These are phyloP conservation scores for Cyphomyrus discorhynchus DNA, from an alignment of 2,113 vertebrate genomes.

Conservation along the genomic window DNA sequence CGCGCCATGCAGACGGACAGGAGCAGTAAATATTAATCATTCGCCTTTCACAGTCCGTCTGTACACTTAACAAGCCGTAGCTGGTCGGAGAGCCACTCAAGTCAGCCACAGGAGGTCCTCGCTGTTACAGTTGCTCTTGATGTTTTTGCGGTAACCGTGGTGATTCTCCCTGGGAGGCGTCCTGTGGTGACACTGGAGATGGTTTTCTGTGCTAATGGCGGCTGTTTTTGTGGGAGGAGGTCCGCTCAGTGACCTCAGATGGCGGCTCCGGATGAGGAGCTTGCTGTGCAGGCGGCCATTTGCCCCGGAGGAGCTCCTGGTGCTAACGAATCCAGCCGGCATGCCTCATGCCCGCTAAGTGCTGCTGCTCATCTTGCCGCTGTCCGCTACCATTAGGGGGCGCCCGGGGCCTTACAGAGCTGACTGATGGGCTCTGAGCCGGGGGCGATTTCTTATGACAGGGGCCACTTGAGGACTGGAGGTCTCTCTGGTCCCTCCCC, in stretches of 20 bases:
- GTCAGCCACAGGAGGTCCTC: not conserved
- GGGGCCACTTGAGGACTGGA: not conserved
- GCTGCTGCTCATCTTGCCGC: not conserved
- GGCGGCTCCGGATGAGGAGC: too few relatives aligned
- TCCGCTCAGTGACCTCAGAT: not conserved
- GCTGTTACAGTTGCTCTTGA: not conserved
- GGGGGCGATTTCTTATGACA: constrained; percentile 5
- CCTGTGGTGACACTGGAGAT: not conserved
- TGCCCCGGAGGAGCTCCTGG: not conserved
- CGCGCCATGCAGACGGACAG: not conserved
- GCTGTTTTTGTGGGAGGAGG: not conserved
- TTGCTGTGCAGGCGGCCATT: not conserved
- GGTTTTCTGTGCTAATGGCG: not conserved
- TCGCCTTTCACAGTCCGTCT: not conserved
- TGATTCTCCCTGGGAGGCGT: not conserved
- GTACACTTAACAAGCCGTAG: not conserved
- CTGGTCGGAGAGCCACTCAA: not conserved
- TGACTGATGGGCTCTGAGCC: constrained; percentile 58
- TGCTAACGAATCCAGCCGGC: not conserved
- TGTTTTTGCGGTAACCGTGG: not conserved
- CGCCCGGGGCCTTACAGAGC: constrained; percentile 37
- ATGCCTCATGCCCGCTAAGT: not conserved
- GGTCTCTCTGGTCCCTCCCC: not conserved
- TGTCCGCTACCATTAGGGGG: not conserved
- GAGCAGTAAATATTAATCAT: not conserved